Base-by-base conservation (phyloP, 2,888 invertebrate genomes). In the Gibbula magus region DNA sequence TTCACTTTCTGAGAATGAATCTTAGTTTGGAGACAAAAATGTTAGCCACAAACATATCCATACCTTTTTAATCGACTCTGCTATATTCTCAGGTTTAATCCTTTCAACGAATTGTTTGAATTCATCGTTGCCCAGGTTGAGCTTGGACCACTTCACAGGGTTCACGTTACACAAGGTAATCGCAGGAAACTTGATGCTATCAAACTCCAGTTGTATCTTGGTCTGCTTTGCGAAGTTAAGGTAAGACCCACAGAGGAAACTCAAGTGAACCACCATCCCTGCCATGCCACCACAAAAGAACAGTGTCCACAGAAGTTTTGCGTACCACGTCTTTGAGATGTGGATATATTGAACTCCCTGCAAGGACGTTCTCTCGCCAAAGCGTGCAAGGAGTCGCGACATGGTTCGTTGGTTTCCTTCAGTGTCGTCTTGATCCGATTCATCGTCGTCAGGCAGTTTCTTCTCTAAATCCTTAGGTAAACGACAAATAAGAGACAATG, bases 291-390 rank as follows among this genome's bases (percentile, higher is more conserved):
- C 20, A 0, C 86, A 25, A 4, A 87, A 67, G 52, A 89, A 80
- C 0, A 83, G 0, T 0, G 77, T 61, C 89, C 89, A 89, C 8
- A 84, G 75, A 0, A 87, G 18, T 56, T 85, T 86, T 1, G 85
- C 86, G 52, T 61, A 70, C 53, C 78, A 76, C 0, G 84, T 76
- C 79, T 83, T 84, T 16, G 88, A 86, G 7, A 79, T 82, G 73
- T 85, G 81, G 25, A 88, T 87, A 75, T 88, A 87, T 0, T 86
- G 86, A 0, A 87, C 82, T 0, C 88, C 88, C 77, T 86, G 86
- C 88, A 88, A 86, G 5, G 89, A 89, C 0, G 88, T 87, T 53
- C 86, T 84, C 78, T 88, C 88, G 1, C 88, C 86, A 75, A 87
- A 88, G 8, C 86, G 79, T 4, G 35, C 79, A 10, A 87, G 77